These are phyloP conservation scores for Hydractinia echinata DNA, from an alignment of 30 jellyfish, hydroid and myxozoan genomes.

Conservation along the genomic window DNA sequence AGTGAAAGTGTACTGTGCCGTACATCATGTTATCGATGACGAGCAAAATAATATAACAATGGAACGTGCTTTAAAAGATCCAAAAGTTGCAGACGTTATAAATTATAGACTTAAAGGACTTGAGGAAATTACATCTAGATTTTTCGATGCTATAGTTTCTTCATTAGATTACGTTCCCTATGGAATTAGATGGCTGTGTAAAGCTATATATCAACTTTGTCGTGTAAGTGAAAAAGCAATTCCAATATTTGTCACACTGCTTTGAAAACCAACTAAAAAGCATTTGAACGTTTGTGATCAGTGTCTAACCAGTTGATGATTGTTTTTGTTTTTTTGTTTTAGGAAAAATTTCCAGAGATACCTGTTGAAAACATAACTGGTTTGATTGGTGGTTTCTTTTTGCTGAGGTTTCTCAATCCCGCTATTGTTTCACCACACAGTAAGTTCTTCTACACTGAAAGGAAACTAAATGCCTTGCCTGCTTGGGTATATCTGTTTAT, in stretches of 20 bases:
- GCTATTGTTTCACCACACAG: conserved; percentile 98
- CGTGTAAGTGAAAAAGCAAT: conserved; percentile 41
- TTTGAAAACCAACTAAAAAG: not conserved
- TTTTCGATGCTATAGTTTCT: conserved; percentile 72
- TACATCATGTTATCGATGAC: conserved; percentile 26
- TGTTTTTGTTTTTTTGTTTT: conserved; percentile 10
- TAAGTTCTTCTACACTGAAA: conserved; percentile 22
- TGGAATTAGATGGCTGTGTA: conserved; percentile 96
- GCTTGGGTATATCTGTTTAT: not conserved
- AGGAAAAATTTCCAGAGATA: conserved; percentile 82
- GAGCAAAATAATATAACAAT: conserved; percentile 50
- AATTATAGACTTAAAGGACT: conserved; percentile 51
- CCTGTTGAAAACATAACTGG: conserved; percentile 76
- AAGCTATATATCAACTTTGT: conserved; percentile 85
- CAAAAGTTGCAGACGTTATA: conserved; percentile 55
- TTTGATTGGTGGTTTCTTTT: conserved; percentile 92
- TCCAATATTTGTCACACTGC: not conserved
- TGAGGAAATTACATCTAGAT: conserved; percentile 35
- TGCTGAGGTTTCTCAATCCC: conserved; percentile 91
- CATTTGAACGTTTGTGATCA: not conserved
- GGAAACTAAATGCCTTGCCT: not conserved
- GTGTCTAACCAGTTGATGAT: not conserved
- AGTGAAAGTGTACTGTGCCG: conserved; percentile 53
- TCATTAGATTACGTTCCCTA: conserved; percentile 88
- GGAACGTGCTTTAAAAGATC: conserved; percentile 71